These are phyloP conservation scores for Trichomalopsis sarcophagae DNA, from an alignment of 1,140 invertebrate genomes.

Conservation along the genomic window DNA sequence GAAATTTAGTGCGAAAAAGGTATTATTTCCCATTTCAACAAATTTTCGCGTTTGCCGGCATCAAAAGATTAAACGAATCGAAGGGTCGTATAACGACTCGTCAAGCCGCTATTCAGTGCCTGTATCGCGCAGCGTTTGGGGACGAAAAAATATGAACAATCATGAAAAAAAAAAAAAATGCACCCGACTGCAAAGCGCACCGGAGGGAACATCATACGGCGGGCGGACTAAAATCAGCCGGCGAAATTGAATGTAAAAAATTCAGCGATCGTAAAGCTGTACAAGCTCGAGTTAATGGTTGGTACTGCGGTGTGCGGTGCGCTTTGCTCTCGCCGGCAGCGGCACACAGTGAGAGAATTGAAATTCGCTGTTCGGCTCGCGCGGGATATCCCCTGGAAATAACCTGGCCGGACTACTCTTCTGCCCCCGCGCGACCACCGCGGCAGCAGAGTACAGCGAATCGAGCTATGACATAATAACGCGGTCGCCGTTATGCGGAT, in stretches of 20 bases:
- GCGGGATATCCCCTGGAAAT: neutral
- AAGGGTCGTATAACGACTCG: too few relatives aligned
- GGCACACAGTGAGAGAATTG: slow-evolving; percentile 11
- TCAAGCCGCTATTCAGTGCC: too few relatives aligned
- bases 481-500: neutral
- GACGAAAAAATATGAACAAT: too few relatives aligned
- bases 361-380: slow-evolving; percentile 32
- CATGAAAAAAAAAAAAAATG: too few relatives aligned
- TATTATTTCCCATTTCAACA: neutral
- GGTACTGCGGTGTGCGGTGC: neutral
- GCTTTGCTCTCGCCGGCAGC: neutral
- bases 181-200: too few relatives aligned
- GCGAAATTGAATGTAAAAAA: slow-evolving; percentile 16
- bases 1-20: neutral
- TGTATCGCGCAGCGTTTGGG: too few relatives aligned
- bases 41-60: neutral
- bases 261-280: slow-evolving; percentile 14
- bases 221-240: neutral
- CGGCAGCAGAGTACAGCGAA: neutral
- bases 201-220: neutral
- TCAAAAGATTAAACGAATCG: too few relatives aligned
- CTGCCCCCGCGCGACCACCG: too few relatives aligned
- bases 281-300: slow-evolving; percentile 23
- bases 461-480: slow-evolving; percentile 21
- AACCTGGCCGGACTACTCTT: neutral